Conservation (phyloP, 2,113 vertebrate genomes). For the Arizona elegans region DNA sequence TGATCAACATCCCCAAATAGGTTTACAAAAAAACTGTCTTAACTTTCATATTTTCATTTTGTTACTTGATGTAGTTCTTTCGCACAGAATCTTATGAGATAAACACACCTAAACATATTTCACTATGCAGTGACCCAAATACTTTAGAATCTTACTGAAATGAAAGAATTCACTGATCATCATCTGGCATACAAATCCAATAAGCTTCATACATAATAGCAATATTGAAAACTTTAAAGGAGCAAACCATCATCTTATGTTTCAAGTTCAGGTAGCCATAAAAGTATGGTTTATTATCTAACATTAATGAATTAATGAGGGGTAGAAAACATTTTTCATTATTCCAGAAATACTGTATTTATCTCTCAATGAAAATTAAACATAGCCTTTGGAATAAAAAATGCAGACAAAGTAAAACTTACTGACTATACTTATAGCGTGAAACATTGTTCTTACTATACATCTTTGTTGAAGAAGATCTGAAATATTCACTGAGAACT, state of each 20-base stretch:
- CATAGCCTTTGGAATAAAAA: conserved; percentile 17
- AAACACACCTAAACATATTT: conserved; percentile 16
- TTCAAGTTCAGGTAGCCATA: not conserved
- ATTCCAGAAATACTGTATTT: not conserved
- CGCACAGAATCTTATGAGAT: conserved; percentile 5
- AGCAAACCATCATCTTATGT: not conserved
- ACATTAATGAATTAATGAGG: conserved; percentile 8
- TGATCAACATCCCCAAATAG: not conserved
- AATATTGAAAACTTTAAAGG: not conserved
- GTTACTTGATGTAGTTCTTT: conserved; percentile 25
- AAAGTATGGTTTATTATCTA: not conserved
- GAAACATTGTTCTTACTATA: not conserved
- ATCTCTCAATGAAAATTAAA: not conserved
- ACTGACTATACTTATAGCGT: not conserved
- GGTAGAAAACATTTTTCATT: not conserved
- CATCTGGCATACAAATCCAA: not conserved
- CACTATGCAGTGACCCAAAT: not conserved
- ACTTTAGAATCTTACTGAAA: conserved; percentile 3
- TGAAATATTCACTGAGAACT: conserved; percentile 31
- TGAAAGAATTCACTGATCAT: not conserved
- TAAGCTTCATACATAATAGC: not conserved
- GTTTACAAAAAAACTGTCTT: not conserved
- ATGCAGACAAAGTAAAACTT: conserved; percentile 1
- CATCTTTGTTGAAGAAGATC: not conserved
- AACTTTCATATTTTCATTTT: conserved; percentile 22